Percentiles rank a stretch among this genome's conserved stretches.
These are phyloP conservation scores for Plutella xylostella DNA, from an alignment of 2,888 invertebrate species.

Conservation along the genomic window DNA sequence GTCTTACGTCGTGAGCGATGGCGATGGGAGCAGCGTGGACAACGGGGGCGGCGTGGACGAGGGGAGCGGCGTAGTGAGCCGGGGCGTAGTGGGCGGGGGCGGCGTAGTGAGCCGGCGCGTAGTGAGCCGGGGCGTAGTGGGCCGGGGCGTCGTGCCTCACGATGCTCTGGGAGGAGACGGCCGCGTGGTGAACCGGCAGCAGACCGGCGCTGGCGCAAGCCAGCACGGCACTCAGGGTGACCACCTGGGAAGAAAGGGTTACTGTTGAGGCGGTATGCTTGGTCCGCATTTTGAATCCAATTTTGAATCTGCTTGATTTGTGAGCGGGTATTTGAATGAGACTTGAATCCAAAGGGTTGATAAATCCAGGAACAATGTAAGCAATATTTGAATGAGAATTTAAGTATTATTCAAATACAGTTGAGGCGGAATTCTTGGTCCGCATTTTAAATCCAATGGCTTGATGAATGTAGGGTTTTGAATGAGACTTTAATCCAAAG, in stretches of 20 bases:
- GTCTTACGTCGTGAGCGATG: slow-evolving; percentile 23
- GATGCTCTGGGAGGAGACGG: slow-evolving; percentile 65
- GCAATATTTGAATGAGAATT: too few relatives aligned
- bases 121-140: slow-evolving; percentile 41
- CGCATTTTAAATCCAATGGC: too few relatives aligned
- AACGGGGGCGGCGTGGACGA: slow-evolving; percentile 26
- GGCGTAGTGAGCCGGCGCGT: slow-evolving; percentile 29
- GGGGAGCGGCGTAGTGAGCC: slow-evolving; percentile 33
- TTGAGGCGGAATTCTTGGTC: too few relatives aligned
- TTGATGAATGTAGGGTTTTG: too few relatives aligned
- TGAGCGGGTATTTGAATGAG: too few relatives aligned
- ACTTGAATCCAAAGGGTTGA: too few relatives aligned
- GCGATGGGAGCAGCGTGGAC: slow-evolving; percentile 18
- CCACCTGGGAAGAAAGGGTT: slow-evolving; percentile 37
- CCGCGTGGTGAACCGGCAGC: slow-evolving; percentile 50
- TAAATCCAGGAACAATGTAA: too few relatives aligned
- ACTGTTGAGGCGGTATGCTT: too few relatives aligned
- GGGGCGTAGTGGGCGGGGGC: slow-evolving; percentile 26
- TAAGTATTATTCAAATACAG: too few relatives aligned
- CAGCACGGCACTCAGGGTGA: slow-evolving; percentile 59
- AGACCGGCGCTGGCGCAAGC: slow-evolving; percentile 68
- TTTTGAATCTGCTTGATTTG: too few relatives aligned
- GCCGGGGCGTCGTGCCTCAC: slow-evolving; percentile 54
- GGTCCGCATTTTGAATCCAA: too few relatives aligned
- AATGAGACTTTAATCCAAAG: too few relatives aligned